Evolutionary conservation across 2,888 invertebrate species (phyloP).

Genomic region (Athripsodes cinereus): DNA sequence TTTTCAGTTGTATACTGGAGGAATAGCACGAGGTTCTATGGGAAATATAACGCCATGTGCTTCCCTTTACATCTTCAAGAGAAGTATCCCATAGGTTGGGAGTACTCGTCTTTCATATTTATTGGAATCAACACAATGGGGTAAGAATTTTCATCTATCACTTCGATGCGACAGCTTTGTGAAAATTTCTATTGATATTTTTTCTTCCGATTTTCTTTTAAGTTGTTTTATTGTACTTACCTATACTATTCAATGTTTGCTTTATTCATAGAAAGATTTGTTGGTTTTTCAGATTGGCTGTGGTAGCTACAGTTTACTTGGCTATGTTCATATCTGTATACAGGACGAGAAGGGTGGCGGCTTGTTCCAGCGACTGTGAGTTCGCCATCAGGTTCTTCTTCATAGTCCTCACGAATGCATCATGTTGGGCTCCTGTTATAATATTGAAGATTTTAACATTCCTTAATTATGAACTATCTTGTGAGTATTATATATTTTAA

Average conservation of each 20-base stretch:
- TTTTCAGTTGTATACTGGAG: constrained; percentile 50
- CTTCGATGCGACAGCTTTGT: too few relatives aligned
- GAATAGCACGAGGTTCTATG: constrained; percentile 57
- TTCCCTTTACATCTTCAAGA: constrained; percentile 66
- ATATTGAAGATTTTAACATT: constrained; percentile 57
- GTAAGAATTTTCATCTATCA: constrained; percentile 37
- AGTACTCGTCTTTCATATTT: constrained; percentile 65
- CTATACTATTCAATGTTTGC: too few relatives aligned
- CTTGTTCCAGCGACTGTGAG: constrained; percentile 54
- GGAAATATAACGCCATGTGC: constrained; percentile 58
- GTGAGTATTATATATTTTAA: too few relatives aligned
- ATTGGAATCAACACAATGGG: constrained; percentile 58
- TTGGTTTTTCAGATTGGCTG: constrained; percentile 42
- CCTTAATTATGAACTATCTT: constrained; percentile 46
- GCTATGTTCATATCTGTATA: constrained; percentile 59
- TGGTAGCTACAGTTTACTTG: constrained; percentile 54
- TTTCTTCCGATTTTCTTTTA: too few relatives aligned
- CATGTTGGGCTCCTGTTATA: constrained; percentile 67
- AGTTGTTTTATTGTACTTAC: too few relatives aligned
- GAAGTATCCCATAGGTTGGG: constrained; percentile 60
- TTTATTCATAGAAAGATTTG: too few relatives aligned
- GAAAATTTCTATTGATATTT: too few relatives aligned
- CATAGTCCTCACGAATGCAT: constrained; percentile 63
- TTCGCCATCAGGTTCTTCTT: constrained; percentile 63
- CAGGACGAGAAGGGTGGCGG: constrained; percentile 54